Percentiles rank a stretch among this genome's conserved stretches.
Conservation (phyloP, 1,140 invertebrate species). For the Maniola jurtina region DNA sequence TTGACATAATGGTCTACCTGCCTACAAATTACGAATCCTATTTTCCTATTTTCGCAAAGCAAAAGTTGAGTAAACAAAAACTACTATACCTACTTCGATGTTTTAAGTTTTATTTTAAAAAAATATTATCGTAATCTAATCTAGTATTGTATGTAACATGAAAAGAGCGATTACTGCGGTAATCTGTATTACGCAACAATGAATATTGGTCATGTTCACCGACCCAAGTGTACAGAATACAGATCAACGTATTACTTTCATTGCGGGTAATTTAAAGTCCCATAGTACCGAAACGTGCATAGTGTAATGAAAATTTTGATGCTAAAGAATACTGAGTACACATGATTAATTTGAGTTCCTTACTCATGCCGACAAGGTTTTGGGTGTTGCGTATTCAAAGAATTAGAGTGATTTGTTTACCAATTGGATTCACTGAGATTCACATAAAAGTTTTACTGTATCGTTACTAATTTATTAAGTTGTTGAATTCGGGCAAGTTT, state of each 20-base stretch:
- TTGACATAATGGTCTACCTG: not conserved
- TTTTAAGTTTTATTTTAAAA: not conserved
- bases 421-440: not conserved
- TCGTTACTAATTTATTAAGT: too few relatives aligned
- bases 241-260: conserved; percentile 10
- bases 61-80: not conserved
- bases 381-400: not conserved
- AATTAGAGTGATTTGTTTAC: not conserved
- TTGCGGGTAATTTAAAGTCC: conserved; percentile 11
- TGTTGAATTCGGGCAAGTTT: too few relatives aligned
- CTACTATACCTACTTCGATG: too few relatives aligned
- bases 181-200: conserved; percentile 14
- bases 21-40: not conserved
- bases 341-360: not conserved
- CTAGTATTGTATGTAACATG: not conserved
- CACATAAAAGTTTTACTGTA: not conserved
- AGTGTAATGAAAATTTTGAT: conserved; percentile 40
- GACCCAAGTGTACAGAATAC: conserved; percentile 3
- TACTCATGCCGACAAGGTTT: too few relatives aligned
- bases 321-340: conserved; percentile 30
- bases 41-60: not conserved
- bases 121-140: not conserved
- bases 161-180: conserved; percentile 12
- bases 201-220: not conserved
- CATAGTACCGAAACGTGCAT: not conserved